Conservation (phyloP, 2,797 vertebrate genomes). For the Gymnopithys bicolor region DNA sequence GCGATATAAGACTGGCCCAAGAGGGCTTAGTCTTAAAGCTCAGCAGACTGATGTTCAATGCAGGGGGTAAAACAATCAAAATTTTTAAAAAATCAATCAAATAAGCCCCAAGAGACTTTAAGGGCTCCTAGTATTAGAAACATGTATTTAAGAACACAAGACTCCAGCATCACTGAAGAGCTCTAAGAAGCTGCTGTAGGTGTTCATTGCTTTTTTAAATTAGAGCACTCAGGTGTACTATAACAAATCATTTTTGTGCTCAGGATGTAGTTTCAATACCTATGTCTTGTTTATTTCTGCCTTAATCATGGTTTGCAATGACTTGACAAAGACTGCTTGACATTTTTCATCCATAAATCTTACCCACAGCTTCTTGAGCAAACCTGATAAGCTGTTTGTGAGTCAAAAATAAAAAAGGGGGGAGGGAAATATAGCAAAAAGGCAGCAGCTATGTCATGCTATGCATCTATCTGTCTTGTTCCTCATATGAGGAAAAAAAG, state of each 20-base stretch:
- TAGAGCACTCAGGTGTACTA: not conserved
- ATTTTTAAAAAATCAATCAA: not conserved
- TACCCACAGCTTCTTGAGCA: not conserved
- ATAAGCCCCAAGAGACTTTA: not conserved
- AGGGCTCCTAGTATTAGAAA: not conserved
- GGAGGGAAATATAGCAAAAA: fast-evolving
- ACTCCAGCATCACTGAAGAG: not conserved
- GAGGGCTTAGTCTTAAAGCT: not conserved
- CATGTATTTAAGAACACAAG: not conserved
- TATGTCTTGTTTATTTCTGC: not conserved
- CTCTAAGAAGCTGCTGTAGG: not conserved
- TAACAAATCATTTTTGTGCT: not conserved
- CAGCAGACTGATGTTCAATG: not conserved
- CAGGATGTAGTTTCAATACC: not conserved
- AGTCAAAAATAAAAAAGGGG: not conserved
- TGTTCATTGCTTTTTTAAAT: not conserved
- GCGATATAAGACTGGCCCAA: too few species aligned
- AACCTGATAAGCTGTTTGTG: not conserved
- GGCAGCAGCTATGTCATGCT: not conserved
- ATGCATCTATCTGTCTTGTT: not conserved
- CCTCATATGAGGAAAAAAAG: not conserved
- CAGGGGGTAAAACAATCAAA: fast-evolving
- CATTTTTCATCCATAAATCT: not conserved
- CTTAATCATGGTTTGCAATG: not conserved
- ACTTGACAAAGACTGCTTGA: not conserved